Evolutionary conservation across 2,888 invertebrate genomes (phyloP).

Genomic region (Diachrysia chrysitis): DNA sequence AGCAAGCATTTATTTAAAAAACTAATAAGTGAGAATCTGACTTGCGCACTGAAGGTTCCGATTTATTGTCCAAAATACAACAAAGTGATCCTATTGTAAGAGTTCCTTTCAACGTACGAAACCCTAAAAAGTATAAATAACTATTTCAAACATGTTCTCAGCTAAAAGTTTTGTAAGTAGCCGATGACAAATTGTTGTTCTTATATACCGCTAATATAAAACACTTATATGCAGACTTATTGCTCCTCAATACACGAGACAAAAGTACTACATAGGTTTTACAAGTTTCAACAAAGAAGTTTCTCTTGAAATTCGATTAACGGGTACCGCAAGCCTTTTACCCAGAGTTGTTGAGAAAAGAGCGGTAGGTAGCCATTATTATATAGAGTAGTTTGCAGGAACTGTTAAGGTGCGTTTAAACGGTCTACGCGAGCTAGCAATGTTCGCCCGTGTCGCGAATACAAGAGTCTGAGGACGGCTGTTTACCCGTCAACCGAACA

Average conservation of each 20-base stretch:
- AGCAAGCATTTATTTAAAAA: no score
- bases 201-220: not conserved
- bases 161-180: no score
- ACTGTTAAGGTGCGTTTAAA: constrained; percentile 46
- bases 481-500: not conserved
- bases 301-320: constrained; percentile 77
- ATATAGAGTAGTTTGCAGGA: constrained; percentile 57
- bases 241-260: constrained; percentile 14
- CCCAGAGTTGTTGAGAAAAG: constrained; percentile 63
- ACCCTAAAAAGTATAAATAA: no score
- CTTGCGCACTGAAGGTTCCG: no score
- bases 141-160: no score
- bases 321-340: constrained; percentile 76
- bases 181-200: not conserved
- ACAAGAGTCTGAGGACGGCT: not conserved
- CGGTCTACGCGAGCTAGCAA: not conserved
- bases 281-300: constrained; percentile 72
- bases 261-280: constrained; percentile 59
- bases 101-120: no score
- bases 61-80: no score
- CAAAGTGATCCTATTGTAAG: no score
- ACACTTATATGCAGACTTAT: not conserved
- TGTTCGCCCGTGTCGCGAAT: not conserved
- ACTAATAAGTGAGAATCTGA: no score
- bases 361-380: constrained; percentile 52